Evolutionary conservation across 2,797 vertebrate species (phyloP), one percentile per base, ranked within the genome.

Genomic region (Sorex maritimensis): DNA sequence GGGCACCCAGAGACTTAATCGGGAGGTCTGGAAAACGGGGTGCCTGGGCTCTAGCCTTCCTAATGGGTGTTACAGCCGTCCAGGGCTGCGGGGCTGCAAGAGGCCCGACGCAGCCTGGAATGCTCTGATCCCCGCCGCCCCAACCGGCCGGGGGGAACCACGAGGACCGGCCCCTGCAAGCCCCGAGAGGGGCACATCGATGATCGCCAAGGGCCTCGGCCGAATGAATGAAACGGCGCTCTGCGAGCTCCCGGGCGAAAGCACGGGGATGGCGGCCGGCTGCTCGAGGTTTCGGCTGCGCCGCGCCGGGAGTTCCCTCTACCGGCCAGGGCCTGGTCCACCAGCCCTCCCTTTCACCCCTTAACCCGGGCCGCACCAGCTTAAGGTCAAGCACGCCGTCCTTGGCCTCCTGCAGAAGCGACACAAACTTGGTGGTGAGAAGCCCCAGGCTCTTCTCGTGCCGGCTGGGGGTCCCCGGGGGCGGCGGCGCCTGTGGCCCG

Each of bases 361-460:
- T 44, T 52, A 68, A 81, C 83, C 90, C 75, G 2, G 77, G 86
- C 94, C 98, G 97, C 98, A 99, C 99, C 97, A 99, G 98, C 96
- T 99, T 99, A 65, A 99, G 98, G 97, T 99, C 99, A 97, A 99
- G 98, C 78, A 99, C 99, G 82, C 99, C 99, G 97, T 99, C 99
- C 98, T 99, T 99, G 73, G 99, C 99, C 97, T 99, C 99, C 96
- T 99, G 99, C 74, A 99, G 98, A 79, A 99, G 97, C 84, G 99
- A 99, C 94, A 99, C 99, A 97, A 99, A 99, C 98, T 99, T 99
- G 94, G 99, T 99, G 28, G 99, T 99, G 95, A 99, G 99, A 94
- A 99, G 98, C 58, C 99, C 99, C 73, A 99, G 98, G 93, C 99
- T 99, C 98, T 99, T 99, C 96, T 99, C 99, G 96, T 99, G 99